Evolutionary conservation across 2,113 vertebrate genomes (phyloP), one percentile per base, ranked within the genome.

Genomic region (Globicephala melas): DNA sequence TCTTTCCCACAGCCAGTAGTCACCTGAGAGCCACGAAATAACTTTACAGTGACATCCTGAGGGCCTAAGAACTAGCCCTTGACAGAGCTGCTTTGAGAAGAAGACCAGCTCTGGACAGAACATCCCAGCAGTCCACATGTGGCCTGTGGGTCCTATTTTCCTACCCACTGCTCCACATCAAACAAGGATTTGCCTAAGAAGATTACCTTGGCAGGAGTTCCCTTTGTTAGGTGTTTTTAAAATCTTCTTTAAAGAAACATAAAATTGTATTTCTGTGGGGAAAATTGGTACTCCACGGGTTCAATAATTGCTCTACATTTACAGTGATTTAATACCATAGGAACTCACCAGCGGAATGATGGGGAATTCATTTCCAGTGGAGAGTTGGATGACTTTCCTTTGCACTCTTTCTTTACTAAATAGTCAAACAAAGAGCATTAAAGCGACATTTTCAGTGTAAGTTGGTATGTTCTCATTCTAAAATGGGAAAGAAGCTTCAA

Each of bases 161-260:
- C 63, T 70, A 93, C 41, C 95, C 36, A 36, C 36, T 71, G 44
- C 11, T 94, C 17, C 70, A 83, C 68, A 95, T 95, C 73, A 93
- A 89, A 95, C 63, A 94, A 79, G 31, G 92, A 93, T 96, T 97
- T 97, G 76, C 82, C 67, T 96, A 91, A 95, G 89, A 96, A 89
- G 93, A 96, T 97, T 97, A 95, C 68, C 55, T 80, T 91, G 77
- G 71, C 25, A 93, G 89, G 31, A 58, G 91, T 94, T 97, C 92
- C 76, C 85, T 95, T 97, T 95, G 93, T 93, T 91, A 77, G 41
- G 44, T 89, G 74, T 94, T 95, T 97, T 93, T 47, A n/a, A 96
- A 95, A 68, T 68, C 50, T 76, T 86, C 84, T 97, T 97, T 91
- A 94, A 95, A 97, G 87, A 94, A 96, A 96, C 73, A 91, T 47